phyloP scores from a whole-genome alignment of 2,888 invertebrate species.

The Megastigmus dorsalis region DNA sequence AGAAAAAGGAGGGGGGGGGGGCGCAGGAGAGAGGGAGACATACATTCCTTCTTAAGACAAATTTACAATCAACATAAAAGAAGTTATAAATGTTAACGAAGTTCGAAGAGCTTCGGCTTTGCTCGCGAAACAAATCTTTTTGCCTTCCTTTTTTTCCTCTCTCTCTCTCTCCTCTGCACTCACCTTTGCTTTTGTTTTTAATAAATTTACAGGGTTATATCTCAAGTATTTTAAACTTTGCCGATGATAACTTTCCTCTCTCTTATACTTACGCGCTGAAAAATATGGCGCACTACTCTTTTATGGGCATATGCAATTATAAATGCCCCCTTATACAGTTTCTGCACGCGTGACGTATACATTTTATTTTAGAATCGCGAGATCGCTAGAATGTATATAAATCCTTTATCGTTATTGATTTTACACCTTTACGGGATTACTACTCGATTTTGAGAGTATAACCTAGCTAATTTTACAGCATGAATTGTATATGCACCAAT shows the following conservation, averaged over 20 bases:
- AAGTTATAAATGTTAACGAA: constrained; percentile 43
- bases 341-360: too few relatives aligned
- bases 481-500: too few relatives aligned
- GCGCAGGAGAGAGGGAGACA: not conserved
- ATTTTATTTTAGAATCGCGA: too few relatives aligned
- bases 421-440: too few relatives aligned
- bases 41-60: not conserved
- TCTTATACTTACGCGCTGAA: not conserved
- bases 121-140: not conserved
- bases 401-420: too few relatives aligned
- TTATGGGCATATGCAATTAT: constrained; percentile 2
- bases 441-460: too few relatives aligned
- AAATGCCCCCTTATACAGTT: not conserved
- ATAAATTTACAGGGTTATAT: constrained; percentile 32
- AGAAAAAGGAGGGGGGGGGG: not conserved
- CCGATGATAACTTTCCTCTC: too few relatives aligned
- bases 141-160: constrained; percentile 12
- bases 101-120: not conserved
- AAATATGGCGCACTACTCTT: not conserved
- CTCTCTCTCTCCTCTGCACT: constrained; percentile 35
- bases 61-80: constrained; percentile 44
- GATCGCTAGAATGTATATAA: too few relatives aligned
- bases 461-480: too few relatives aligned
- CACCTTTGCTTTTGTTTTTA: constrained; percentile 37
- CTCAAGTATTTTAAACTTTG: constrained; percentile 18